phyloP scores from a whole-genome alignment of 2,888 invertebrate genomes.

The Anticlea derivata region DNA sequence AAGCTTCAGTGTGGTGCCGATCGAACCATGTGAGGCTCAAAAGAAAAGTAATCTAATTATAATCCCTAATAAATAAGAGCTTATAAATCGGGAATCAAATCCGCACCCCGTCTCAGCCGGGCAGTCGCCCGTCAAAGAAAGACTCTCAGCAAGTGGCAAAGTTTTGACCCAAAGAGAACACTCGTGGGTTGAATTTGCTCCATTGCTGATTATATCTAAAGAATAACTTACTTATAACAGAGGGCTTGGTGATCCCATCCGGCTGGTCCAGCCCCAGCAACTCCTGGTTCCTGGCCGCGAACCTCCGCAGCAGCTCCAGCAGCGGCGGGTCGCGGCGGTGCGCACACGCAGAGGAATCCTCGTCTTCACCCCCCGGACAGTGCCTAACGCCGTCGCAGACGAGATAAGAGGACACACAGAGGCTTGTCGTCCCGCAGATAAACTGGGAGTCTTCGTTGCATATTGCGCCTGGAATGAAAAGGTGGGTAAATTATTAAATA shows the following conservation, averaged over 20 bases:
- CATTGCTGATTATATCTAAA: too few relatives aligned
- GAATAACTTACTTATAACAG: conserved; percentile 80
- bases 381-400: conserved; percentile 87
- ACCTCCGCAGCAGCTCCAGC: conserved; percentile 68
- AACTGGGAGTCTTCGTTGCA: conserved; percentile 73
- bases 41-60: too few relatives aligned
- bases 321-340: conserved; percentile 70
- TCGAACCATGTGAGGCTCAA: too few relatives aligned
- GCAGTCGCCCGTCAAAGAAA: too few relatives aligned
- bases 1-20: too few relatives aligned
- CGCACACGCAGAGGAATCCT: conserved; percentile 71
- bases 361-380: conserved; percentile 86
- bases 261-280: conserved; percentile 67
- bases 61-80: too few relatives aligned
- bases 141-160: too few relatives aligned
- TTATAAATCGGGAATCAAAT: too few relatives aligned
- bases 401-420: conserved; percentile 86
- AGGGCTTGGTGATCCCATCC: conserved; percentile 71
- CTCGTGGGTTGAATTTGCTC: too few relatives aligned
- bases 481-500: background rate
- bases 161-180: too few relatives aligned
- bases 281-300: conserved; percentile 75
- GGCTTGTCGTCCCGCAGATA: conserved; percentile 66
- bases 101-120: too few relatives aligned
- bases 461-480: conserved; percentile 57